Evolutionary conservation across 1,140 invertebrate species (phyloP).

Genomic region (Copidosoma floridanum): DNA sequence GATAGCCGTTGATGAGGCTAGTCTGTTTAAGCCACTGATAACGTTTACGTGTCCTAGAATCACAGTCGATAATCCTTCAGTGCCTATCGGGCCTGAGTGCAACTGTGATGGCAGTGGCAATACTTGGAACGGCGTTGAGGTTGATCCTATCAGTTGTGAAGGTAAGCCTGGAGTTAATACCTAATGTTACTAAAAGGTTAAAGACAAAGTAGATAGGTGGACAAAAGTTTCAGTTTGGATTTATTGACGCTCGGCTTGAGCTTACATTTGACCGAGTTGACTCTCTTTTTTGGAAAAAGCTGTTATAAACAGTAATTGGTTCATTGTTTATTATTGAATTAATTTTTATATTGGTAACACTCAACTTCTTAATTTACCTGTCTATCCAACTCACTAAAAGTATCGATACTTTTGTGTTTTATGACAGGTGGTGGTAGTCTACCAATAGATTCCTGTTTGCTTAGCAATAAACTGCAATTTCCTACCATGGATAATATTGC

Average conservation of each 20-base stretch:
- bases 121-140: slow-evolving; percentile 71
- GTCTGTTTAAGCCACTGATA: slow-evolving; percentile 56
- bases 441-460: slow-evolving; percentile 65
- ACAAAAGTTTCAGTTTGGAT: slow-evolving; percentile 70
- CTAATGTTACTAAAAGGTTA: slow-evolving; percentile 68
- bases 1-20: slow-evolving; percentile 61
- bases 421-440: slow-evolving; percentile 65
- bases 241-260: slow-evolving; percentile 52
- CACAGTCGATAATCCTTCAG: slow-evolving; percentile 62
- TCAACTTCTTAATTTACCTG: slow-evolving; percentile 44
- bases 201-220: slow-evolving; percentile 68
- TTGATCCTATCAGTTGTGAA: slow-evolving; percentile 73
- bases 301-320: too few relatives aligned
- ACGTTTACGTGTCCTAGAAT: slow-evolving; percentile 55
- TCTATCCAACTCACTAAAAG: slow-evolving; percentile 51
- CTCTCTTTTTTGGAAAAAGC: slow-evolving; percentile 62
- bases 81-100: slow-evolving; percentile 66
- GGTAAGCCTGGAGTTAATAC: slow-evolving; percentile 82
- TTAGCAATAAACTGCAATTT: slow-evolving; percentile 78
- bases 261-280: slow-evolving; percentile 64
- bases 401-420: slow-evolving; percentile 62
- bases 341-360: too few relatives aligned
- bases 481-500: slow-evolving; percentile 80
- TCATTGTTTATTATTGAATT: too few relatives aligned
- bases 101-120: slow-evolving; percentile 63